A percentile compares a stretch with the other conserved stretches of the same genome.
Evolutionary conservation across 2,113 vertebrate genomes (phyloP).

Genomic region (Procapra przewalskii): DNA sequence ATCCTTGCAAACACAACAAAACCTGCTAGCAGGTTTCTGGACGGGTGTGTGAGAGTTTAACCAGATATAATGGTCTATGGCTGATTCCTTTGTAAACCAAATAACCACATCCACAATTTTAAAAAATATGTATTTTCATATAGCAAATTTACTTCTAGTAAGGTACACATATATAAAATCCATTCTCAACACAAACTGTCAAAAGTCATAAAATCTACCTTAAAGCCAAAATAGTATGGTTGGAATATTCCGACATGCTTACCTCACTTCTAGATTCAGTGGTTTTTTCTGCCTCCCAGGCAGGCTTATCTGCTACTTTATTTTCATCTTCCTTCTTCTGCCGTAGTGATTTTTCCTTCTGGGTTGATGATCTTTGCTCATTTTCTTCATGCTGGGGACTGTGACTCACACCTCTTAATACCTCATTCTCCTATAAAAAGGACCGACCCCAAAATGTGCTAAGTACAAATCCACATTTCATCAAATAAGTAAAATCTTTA

Average conservation of each 20-base stretch:
- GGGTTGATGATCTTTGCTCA: background rate
- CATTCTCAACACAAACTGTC: background rate
- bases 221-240: background rate
- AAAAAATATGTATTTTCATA: background rate
- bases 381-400: constrained; percentile 2
- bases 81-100: background rate
- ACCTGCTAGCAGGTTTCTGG: background rate
- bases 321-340: background rate
- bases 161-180: background rate
- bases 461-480: background rate
- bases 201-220: background rate
- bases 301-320: background rate
- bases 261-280: constrained; percentile 50
- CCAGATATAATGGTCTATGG: background rate
- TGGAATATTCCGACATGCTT: background rate
- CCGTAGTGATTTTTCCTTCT: background rate
- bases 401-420: background rate
- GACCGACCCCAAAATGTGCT: background rate
- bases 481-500: background rate
- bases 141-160: background rate
- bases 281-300: constrained; percentile 11
- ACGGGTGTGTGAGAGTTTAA: background rate
- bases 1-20: background rate
- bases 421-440: constrained; percentile 47
- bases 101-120: background rate